phyloP scores from a whole-genome alignment of 2,113 vertebrate genomes.

The Hylia prasina region DNA sequence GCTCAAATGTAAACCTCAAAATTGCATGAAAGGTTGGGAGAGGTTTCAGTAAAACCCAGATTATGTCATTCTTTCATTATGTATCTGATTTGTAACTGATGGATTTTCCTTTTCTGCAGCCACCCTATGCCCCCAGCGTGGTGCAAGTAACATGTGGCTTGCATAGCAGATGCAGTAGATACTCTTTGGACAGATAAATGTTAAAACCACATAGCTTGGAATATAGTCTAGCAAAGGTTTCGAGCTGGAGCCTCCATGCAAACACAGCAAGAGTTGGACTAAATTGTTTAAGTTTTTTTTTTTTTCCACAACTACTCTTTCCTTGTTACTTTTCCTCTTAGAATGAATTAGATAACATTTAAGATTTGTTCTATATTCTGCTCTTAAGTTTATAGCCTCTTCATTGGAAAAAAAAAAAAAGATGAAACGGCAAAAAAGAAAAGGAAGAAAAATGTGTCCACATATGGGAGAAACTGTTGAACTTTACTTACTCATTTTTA shows the following conservation, averaged over 20 bases:
- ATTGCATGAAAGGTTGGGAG: background rate
- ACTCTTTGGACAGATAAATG: background rate
- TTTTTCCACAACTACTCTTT: background rate
- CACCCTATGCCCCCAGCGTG: background rate
- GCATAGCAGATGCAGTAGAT: background rate
- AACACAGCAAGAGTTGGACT: background rate
- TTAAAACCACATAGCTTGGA: background rate
- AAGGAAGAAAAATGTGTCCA: background rate
- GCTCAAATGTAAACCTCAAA: background rate
- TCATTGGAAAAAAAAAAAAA: background rate
- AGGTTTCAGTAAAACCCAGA: background rate
- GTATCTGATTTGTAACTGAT: background rate
- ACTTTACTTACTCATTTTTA: background rate
- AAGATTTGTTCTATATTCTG: background rate
- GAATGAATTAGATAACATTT: background rate
- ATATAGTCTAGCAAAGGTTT: background rate
- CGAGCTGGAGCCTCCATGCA: background rate
- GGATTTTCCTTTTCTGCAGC: background rate
- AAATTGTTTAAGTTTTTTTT: background rate
- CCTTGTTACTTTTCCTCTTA: background rate
- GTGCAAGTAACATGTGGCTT: background rate
- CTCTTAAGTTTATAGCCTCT: background rate
- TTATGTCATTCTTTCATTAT: background rate
- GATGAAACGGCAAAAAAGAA: background rate
- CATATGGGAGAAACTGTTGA: background rate